Base-by-base conservation (phyloP, 2,888 invertebrate species). In the Microchrysa polita region DNA sequence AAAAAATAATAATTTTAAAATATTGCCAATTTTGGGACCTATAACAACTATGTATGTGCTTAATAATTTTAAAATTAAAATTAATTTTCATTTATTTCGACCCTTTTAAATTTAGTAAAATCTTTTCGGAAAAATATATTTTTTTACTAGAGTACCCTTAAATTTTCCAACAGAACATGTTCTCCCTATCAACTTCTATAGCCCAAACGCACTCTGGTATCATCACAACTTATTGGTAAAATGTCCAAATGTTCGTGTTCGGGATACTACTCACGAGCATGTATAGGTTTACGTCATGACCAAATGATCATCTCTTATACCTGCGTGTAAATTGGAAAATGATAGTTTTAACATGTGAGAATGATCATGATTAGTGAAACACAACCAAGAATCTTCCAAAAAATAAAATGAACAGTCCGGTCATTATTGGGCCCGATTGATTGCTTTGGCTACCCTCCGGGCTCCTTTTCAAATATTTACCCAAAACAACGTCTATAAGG, bases 281-380 rank as follows among this genome's bases (percentile, higher is more conserved):
- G 16, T 48, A 48, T 48, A 67, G 52, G 67, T 67, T 65, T n/a
- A n/a, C n/a, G n/a, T n/a, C n/a, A n/a, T n/a, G 48, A 65, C 65
- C 42, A 44, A 65, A 65, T 48, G 48, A 65, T 34, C 27, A 34
- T 65, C 65, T 65, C 65, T 12, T 34, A 48, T 65, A 48, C 44
- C 18, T 14, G n/a, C n/a, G n/a, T n/a, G 69, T 69, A 74, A 76
- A 76, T 76, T 76, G 76, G 76, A 76, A 76, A 76, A 76, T 76
- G 76, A 76, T 76, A 76, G 74, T 73, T 74, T 74, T 73, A 53
- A 71, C 74, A 67, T 61, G 73, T 67, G 61, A 76, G 73, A 71
- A 74, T 74, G 69, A 72, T 71, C 74, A 76, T 76, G 74, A 76
- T 76, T 76, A 65, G 60, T 67, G 61, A 27, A 34, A 34, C 27